Evolutionary conservation across 2,888 invertebrate species (phyloP), one percentile per base, ranked within the genome.

Genomic region (Patella caerulea): DNA sequence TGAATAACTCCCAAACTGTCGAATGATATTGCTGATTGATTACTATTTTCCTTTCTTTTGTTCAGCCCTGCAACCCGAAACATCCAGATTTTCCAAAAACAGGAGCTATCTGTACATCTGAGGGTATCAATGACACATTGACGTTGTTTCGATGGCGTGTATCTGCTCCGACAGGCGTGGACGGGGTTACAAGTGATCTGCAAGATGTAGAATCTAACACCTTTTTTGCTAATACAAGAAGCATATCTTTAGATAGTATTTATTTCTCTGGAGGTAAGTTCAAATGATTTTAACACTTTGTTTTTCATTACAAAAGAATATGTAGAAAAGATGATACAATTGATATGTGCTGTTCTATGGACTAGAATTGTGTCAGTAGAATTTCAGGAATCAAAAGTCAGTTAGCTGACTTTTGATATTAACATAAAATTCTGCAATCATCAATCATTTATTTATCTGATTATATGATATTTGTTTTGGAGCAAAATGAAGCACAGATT

Each of bases 111-210:
- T 92, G 92, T 83, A 78, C 79, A 73, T 82, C 82, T 11, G 86
- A 90, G 77, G 90, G 90, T 12, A 89, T 92, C 78, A 89, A 91
- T 82, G 88, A 91, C 82, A 87, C 87, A 2, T 71, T 88, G 74
- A 91, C 91, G 3, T 83, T 87, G 78, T 92, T 87, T 84, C 82
- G 90, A 9, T 92, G 92, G 92, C 81, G 89, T 59, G 89, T 91
- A 52, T 87, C 90, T 2, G 88, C 90, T n/a, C 90, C 91, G 3
- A 86, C 83, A 53, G 87, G 86, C 52, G 70, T 76, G 34, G 87
- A 87, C 80, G 90, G 89, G 7, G 86, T 90, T 24, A 85, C 88
- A 17, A 86, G 83, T 65, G 84, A 86, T 17, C 82, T 92, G 53
- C 81, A 85, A 65, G 90, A 91, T 78, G 86, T 91, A 9, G 88